A percentile compares a stretch with the other conserved stretches of the same genome.
Evolutionary conservation across 2,113 vertebrate species (phyloP).

Genomic region (Megaceryle torquata): DNA sequence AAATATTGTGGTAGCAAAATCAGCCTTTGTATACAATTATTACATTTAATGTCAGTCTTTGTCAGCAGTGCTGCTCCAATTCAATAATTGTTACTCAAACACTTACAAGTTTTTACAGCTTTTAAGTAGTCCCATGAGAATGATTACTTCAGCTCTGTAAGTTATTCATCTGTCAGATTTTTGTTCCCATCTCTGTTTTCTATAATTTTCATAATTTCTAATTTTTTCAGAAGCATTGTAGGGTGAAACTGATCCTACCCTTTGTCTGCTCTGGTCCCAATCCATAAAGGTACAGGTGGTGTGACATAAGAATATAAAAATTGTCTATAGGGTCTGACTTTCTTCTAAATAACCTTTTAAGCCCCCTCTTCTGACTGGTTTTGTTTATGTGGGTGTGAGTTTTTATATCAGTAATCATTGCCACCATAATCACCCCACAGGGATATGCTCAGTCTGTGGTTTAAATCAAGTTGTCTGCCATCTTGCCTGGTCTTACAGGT

Average conservation of each 20-base stretch:
- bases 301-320: background rate
- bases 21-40: background rate
- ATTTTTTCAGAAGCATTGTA: background rate
- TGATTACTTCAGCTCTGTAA: background rate
- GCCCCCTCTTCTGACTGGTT: background rate
- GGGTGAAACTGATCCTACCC: background rate
- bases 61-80: background rate
- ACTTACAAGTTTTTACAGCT: background rate
- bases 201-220: background rate
- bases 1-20: background rate
- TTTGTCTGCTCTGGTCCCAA: background rate
- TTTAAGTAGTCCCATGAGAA: background rate
- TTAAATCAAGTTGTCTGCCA: background rate
- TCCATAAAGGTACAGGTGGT: background rate
- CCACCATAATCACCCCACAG: fast-evolving
- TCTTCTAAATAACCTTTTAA: background rate
- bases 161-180: background rate
- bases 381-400: background rate
- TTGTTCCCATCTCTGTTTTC: background rate
- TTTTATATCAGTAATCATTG: background rate
- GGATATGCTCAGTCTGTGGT: background rate
- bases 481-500: background rate
- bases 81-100: background rate
- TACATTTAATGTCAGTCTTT: background rate
- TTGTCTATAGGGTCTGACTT: background rate